Evolutionary conservation across 1,140 invertebrate genomes (phyloP).

Genomic region (Dendroctonus valens): DNA sequence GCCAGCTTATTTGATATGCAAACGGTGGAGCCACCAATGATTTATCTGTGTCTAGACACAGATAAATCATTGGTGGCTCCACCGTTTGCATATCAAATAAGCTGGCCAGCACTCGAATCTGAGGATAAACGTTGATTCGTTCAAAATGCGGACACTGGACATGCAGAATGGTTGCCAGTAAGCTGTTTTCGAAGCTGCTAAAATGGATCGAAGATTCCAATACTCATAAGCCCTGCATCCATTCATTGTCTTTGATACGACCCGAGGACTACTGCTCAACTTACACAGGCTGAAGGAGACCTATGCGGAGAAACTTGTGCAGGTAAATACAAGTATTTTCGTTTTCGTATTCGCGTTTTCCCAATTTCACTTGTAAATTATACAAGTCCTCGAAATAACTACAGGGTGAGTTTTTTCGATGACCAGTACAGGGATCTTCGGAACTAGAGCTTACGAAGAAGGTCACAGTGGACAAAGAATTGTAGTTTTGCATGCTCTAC

Average conservation of each 20-base stretch:
- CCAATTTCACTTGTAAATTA: no score
- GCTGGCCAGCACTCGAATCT: constrained; percentile 35
- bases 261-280: constrained; percentile 68
- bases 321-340: constrained; percentile 53
- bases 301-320: constrained; percentile 71
- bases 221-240: constrained; percentile 45
- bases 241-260: constrained; percentile 68
- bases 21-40: constrained; percentile 40
- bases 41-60: constrained; percentile 36
- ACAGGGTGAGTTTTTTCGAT: no score
- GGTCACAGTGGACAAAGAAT: no score
- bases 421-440: no score
- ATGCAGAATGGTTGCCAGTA: constrained; percentile 57
- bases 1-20: constrained; percentile 44
- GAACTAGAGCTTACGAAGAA: no score
- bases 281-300: constrained; percentile 76
- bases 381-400: no score
- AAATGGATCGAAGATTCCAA: constrained; percentile 61
- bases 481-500: no score
- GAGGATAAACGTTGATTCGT: constrained; percentile 39
- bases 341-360: background rate
- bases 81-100: constrained; percentile 45
- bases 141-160: constrained; percentile 45
- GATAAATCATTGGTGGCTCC: constrained; percentile 38
- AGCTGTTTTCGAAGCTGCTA: constrained; percentile 62